Evolutionary conservation across 1,140 invertebrate species (phyloP), one percentile per base, ranked within the genome.

Genomic region (Carcinoscorpius rotundicauda): DNA sequence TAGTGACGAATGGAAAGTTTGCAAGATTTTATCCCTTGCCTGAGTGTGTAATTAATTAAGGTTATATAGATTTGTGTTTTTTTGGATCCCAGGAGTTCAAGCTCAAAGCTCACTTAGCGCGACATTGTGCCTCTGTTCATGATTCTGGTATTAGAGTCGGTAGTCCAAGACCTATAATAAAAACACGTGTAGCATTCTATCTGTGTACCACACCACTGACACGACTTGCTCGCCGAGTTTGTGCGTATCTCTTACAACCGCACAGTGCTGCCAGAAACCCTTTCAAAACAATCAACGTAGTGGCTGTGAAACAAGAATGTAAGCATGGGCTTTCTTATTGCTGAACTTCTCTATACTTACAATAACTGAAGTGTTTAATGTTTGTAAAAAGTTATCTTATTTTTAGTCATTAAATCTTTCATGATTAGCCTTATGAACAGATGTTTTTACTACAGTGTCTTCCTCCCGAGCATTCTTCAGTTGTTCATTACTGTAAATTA

Each of bases 131-230:
- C 6, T 91, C 88, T 70, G 88, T 89, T 53, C 93, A 97, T 79
- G 92, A 92, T 3, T 76, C 86, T 49, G 81, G 84, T 61, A 78
- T 87, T 49, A 69, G 80, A 67, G 76, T 82, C 59, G 90, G 88
- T 49, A 89, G 88, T 50, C 89, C 91, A 3, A 81, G 92, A 55
- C 93, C 93, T 49, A 89, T 97, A 0, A 94, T 97, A 91, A 97
- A 97, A 79, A 97, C 94, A 56, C 83, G 93, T 71, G 93, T 93
- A 68, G 93, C 93, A 50, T 97, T 97, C 79, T 97, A 94, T 80
- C 81, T 97, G 70, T 85, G 88, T 73, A 93, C 79, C 48, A 93
- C 92, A 69, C 85, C 89, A 52, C 80, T 93, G 71, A 94, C 93
- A 57, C 83, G 90, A 68, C 84, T 95, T 29, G 91, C 93, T 49